Evolutionary conservation across 2,113 vertebrate species (phyloP).

Genomic region (Alexandromys fortis): DNA sequence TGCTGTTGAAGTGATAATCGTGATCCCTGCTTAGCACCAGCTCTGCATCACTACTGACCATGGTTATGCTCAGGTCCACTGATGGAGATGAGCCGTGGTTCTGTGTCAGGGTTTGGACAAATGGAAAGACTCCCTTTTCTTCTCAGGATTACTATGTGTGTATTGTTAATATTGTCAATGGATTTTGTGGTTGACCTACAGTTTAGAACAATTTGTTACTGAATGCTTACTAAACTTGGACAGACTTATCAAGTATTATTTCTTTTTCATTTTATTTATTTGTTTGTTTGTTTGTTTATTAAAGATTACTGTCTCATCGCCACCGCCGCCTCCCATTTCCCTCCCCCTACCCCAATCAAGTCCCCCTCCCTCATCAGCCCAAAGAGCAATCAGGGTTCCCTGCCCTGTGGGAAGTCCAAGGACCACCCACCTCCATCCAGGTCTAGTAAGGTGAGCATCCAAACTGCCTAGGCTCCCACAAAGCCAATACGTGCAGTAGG

Average conservation of each 20-base stretch:
- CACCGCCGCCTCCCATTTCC: too few relatives aligned
- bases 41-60: neutral
- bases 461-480: too few relatives aligned
- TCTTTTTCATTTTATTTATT: too few relatives aligned
- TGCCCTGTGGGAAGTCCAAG: too few relatives aligned
- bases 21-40: neutral
- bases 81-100: neutral
- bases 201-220: neutral
- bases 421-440: too few relatives aligned
- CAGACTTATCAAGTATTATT: neutral
- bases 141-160: neutral
- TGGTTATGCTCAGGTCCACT: neutral
- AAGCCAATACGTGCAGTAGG: too few relatives aligned
- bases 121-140: neutral
- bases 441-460: too few relatives aligned
- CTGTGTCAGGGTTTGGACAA: neutral
- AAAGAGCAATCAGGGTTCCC: too few relatives aligned
- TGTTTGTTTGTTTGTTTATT: too few relatives aligned
- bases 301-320: too few relatives aligned
- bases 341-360: too few relatives aligned
- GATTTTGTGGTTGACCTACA: neutral
- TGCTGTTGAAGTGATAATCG: neutral
- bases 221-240: neutral
- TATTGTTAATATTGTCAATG: neutral
- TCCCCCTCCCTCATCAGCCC: too few relatives aligned